Evolutionary conservation across 2,113 vertebrate genomes (phyloP).

Genomic region (Anoplopoma fimbria): DNA sequence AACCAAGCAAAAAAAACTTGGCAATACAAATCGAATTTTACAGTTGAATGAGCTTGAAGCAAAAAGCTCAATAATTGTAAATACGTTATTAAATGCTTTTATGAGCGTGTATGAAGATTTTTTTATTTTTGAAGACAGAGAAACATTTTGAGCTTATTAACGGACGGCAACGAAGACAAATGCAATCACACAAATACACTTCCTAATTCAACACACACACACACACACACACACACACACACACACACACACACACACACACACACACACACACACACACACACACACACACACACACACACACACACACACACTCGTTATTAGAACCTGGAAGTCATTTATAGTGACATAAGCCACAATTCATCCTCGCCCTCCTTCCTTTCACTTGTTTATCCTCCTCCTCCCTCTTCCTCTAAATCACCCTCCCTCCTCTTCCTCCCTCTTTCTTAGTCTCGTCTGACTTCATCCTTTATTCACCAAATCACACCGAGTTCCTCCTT

Average conservation of each 20-base stretch:
- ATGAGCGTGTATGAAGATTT: neutral
- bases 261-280: constrained; percentile 27
- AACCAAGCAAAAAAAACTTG: neutral
- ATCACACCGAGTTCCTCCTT: constrained; percentile 10
- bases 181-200: constrained; percentile 16
- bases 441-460: neutral
- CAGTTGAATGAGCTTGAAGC: neutral
- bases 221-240: constrained; percentile 20
- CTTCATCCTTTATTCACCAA: constrained; percentile 41
- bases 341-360: constrained; percentile 49
- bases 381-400: constrained; percentile 36
- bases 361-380: constrained; percentile 36
- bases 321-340: constrained; percentile 59
- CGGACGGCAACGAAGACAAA: neutral
- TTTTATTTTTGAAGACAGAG: too few species aligned
- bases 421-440: constrained; percentile 1
- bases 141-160: too few species aligned
- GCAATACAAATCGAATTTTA: neutral
- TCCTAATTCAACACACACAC: constrained; percentile 28
- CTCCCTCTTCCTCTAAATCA: constrained; percentile 30
- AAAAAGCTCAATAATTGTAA: neutral
- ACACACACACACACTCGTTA: constrained; percentile 21
- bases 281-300: constrained; percentile 27
- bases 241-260: too few species aligned
- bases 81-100: neutral